Evolutionary conservation across 2,888 invertebrate genomes (phyloP), one percentile per base, ranked within the genome.

Genomic region (Stratiomys singularior): DNA sequence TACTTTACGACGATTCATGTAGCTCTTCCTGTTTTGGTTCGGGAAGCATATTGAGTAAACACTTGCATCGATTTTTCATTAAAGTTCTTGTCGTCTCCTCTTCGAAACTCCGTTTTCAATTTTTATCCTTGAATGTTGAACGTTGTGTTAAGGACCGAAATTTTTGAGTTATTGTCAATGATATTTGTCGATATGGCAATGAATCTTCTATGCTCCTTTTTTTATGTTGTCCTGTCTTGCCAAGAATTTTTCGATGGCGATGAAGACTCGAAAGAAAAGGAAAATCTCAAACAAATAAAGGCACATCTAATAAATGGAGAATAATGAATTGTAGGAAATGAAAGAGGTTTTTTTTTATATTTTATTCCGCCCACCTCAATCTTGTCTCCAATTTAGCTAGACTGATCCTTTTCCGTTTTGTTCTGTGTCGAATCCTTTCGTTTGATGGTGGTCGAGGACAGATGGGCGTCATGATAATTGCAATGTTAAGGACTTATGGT

Each of bases 391-490:
- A 60, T 60, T 37, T n/a, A 37, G 9, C 66, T 23, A 37, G 5
- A 3, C 27, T 18, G 25, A 5, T 63, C 27, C 11, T 63, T 27
- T 25, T 63, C 15, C n/a, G 30, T 64, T 27, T 37, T 66, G n/a
- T 66, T 21, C 1, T 37, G 1, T 37, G 21, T 37, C 4, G 44
- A 66, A 44, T 66, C 66, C 66, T 37, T 66, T 66, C 1, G 44
- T 44, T 66, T 66, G 66, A 66, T 37, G 66, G n/a, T 9, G 27
- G 44, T 23, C 44, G 28, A n/a, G 66, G 66, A 66, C 66, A 37
- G 66, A 66, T 66, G 66, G 66, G 66, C 66, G 66, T 66, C 66
- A 66, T 18, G 66, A 66, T 66, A 66, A 66, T 66, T 66, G 37
- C 1, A 27, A 37, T 44, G 44, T 66, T 66, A 66, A 66, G 66